Conservation (phyloP, 1,140 invertebrate species). For the Lepidurus arcticus region DNA sequence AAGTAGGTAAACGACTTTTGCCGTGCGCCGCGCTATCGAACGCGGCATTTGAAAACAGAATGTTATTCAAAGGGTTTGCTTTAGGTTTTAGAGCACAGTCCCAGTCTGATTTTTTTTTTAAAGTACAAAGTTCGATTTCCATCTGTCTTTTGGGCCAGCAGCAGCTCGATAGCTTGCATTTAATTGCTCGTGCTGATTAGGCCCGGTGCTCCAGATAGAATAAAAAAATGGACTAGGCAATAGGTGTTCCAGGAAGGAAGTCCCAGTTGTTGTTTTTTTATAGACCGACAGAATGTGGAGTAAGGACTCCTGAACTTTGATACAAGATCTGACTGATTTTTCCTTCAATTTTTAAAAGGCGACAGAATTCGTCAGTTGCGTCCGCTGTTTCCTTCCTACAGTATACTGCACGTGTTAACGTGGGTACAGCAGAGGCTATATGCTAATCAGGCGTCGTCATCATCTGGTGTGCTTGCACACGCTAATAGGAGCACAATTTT, state of each 20-base stretch:
- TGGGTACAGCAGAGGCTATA: background rate
- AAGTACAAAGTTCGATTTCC: slow-evolving; percentile 17
- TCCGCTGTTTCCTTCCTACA: background rate
- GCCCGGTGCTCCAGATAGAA: background rate
- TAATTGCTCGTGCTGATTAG: background rate
- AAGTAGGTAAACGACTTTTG: background rate
- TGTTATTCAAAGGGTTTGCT: background rate
- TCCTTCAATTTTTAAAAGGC: background rate
- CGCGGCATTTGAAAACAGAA: background rate
- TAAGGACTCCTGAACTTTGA: background rate
- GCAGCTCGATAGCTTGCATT: background rate
- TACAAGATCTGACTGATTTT: background rate
- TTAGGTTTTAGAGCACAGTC: background rate
- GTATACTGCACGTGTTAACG: background rate
- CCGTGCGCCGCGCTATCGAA: background rate
- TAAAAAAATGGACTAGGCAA: background rate
- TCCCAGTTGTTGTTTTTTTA: background rate
- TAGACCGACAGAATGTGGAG: background rate
- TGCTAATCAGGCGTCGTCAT: background rate
- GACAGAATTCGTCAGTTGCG: background rate
- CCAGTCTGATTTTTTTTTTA: background rate
- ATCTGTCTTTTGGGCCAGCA: slow-evolving; percentile 3
- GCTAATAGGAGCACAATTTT: slow-evolving; percentile 4
- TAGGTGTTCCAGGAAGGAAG: background rate
- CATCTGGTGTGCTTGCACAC: background rate